A percentile compares a stretch with the other conserved stretches of the same genome.
Conservation (phyloP, 2,797 vertebrate genomes). For the Morus bassanus region DNA sequence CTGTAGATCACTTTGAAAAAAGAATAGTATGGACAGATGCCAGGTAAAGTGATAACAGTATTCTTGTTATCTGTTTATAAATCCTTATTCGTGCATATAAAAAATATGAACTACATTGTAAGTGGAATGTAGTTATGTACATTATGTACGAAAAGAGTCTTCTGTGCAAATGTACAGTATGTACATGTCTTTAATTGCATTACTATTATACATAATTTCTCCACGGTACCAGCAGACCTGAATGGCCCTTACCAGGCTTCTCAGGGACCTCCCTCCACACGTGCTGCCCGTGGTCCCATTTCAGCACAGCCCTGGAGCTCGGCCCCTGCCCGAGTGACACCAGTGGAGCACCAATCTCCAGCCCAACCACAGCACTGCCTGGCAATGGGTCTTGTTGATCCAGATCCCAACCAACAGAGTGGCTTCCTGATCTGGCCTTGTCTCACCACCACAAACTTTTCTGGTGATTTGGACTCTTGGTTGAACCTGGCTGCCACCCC, state of each 20-base stretch:
- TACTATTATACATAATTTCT: neutral
- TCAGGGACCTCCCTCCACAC: neutral
- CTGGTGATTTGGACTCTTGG: neutral
- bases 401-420: neutral
- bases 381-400: neutral
- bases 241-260: neutral
- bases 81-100: neutral
- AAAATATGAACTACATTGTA: neutral
- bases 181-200: neutral
- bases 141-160: neutral
- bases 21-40: conserved; percentile 99
- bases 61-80: neutral
- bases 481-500: neutral
- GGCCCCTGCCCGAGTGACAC: too few relatives aligned
- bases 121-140: too few relatives aligned
- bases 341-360: neutral
- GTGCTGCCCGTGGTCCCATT: neutral
- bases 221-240: neutral
- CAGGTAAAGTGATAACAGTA: conserved; percentile 77
- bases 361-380: neutral
- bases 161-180: neutral
- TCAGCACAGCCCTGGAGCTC: neutral
- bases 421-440: neutral
- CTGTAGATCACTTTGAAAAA: conserved; percentile 96
- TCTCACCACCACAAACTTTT: neutral